Conservation (phyloP, 2,888 invertebrate species). For the Malacosoma neustria region DNA sequence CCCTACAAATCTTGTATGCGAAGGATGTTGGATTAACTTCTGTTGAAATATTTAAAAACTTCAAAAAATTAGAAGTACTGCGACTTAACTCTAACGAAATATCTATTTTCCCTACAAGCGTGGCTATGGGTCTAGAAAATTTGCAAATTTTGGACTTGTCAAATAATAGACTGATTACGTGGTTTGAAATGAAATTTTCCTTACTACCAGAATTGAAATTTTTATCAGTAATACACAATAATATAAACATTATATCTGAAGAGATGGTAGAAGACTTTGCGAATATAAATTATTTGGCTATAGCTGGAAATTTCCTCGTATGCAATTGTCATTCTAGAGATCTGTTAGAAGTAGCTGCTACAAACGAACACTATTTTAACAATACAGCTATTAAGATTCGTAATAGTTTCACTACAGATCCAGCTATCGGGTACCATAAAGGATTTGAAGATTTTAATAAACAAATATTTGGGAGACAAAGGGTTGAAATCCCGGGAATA, state of each 20-base stretch:
- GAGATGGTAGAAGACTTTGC: conserved; percentile 74
- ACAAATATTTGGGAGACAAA: conserved; percentile 20
- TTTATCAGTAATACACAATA: conserved; percentile 66
- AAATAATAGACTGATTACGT: conserved; percentile 69
- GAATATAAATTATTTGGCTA: conserved; percentile 51
- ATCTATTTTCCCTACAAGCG: conserved; percentile 23
- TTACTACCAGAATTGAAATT: conserved; percentile 46
- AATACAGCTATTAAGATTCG: neutral
- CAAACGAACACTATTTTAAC: conserved; percentile 18
- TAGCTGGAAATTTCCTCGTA: conserved; percentile 74
- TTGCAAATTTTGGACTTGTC: conserved; percentile 66
- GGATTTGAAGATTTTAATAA: conserved; percentile 31
- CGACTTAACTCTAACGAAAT: conserved; percentile 70
- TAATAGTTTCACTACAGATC: neutral
- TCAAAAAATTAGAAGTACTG: conserved; percentile 55
- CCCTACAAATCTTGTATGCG: conserved; percentile 57
- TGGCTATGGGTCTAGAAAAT: conserved; percentile 37
- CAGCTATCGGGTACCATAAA: conserved; percentile 19
- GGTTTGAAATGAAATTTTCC: conserved; percentile 59
- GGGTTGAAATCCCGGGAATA: conserved; percentile 16
- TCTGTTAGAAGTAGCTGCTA: conserved; percentile 50
- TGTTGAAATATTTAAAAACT: conserved; percentile 40
- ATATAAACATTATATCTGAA: conserved; percentile 68
- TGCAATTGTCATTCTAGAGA: conserved; percentile 75
- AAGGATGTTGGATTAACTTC: conserved; percentile 46